These are phyloP conservation scores for Calameuta filiformis DNA, from an alignment of 2,888 invertebrate species.

Conservation along the genomic window DNA sequence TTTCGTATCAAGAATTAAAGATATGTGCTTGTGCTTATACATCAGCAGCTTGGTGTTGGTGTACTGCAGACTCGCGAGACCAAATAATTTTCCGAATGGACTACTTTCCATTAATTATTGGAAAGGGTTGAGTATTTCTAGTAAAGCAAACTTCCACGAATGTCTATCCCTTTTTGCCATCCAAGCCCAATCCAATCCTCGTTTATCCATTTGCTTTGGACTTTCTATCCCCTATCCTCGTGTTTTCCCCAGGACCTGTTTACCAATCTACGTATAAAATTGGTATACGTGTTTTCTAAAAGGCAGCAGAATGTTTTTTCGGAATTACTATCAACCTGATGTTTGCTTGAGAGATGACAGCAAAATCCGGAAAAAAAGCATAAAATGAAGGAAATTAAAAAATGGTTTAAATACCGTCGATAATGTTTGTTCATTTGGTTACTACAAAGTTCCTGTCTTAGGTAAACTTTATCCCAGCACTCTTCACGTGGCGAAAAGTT, in stretches of 20 bases:
- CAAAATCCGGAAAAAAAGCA: not conserved
- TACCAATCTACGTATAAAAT: not conserved
- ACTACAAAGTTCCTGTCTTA: not conserved
- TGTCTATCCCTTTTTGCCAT: not conserved
- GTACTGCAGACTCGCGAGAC: not conserved
- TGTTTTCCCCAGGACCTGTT: slow-evolving; percentile 3
- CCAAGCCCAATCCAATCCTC: slow-evolving; percentile 6
- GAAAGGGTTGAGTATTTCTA: not conserved
- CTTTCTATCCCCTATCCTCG: slow-evolving; percentile 22
- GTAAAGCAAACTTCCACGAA: not conserved
- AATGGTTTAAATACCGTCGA: not conserved
- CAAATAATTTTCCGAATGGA: not conserved
- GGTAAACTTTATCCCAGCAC: not conserved
- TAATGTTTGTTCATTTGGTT: not conserved
- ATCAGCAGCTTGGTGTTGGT: not conserved
- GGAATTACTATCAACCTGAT: not conserved
- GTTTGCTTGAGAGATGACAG: not conserved
- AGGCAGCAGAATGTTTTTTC: not conserved
- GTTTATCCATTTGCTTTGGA: slow-evolving; percentile 19
- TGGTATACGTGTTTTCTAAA: not conserved
- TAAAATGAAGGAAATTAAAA: not conserved
- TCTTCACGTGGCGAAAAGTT: not conserved
- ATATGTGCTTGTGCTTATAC: not conserved
- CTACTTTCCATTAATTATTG: not conserved
- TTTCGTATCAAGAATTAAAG: not conserved